phyloP scores from a whole-genome alignment of 2,113 vertebrate species.

The Cyanoramphus novaezelandiae region DNA sequence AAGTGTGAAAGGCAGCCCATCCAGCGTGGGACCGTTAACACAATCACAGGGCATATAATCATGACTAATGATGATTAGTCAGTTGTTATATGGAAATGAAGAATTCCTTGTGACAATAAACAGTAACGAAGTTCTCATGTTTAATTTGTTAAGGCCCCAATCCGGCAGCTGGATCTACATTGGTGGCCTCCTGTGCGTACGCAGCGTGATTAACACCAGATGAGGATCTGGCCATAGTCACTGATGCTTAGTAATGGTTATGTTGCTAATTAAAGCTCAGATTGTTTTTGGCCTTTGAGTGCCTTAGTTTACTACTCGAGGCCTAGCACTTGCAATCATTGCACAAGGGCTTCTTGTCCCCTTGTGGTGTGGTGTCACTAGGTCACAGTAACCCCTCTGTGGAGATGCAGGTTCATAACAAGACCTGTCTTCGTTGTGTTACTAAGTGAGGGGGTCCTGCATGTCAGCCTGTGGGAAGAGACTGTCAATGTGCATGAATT shows the following conservation, averaged over 20 bases:
- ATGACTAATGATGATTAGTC: conserved; percentile 39
- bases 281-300: conserved; percentile 8
- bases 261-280: conserved; percentile 47
- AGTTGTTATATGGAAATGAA: conserved; percentile 37
- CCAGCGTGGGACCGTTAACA: background rate
- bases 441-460: background rate
- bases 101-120: conserved; percentile 54
- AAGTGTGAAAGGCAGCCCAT: background rate
- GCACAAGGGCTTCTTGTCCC: background rate
- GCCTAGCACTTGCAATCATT: background rate
- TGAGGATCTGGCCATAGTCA: conserved; percentile 47
- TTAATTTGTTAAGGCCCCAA: background rate
- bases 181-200: conserved; percentile 50
- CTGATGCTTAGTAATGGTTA: conserved; percentile 10
- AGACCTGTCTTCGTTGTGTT: background rate
- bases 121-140: conserved; percentile 11
- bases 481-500: background rate
- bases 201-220: conserved; percentile 53
- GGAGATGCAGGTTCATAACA: background rate
- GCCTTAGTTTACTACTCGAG: background rate
- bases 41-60: background rate
- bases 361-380: accelerated
- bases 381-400: background rate
- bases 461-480: background rate
- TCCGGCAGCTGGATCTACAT: background rate